Evolutionary conservation across 2,113 vertebrate genomes (phyloP), one percentile per base, ranked within the genome.

Genomic region (Otocyon megalotis): DNA sequence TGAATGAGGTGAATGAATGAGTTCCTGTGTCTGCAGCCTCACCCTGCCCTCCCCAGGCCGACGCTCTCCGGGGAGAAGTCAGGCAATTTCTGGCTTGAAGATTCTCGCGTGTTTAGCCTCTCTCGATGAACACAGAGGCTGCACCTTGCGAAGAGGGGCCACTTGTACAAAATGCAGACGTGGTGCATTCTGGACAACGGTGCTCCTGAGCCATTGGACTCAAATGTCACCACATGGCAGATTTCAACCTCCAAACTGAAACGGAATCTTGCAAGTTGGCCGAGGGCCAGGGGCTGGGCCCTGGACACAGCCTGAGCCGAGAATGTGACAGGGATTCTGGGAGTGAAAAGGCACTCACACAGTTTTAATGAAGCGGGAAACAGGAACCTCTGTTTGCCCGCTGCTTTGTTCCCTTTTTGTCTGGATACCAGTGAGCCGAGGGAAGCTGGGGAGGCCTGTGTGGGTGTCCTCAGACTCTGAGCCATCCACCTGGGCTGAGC

Each of bases 21-120:
- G 12, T 30, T 48, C 87, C 84, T n/a, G 62, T 48, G 69, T 95
- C 88, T 72, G 53, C 17, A 1, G 4, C 37, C 28, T 8, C 50
- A 7, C 50, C 85, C 87, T 90, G 92, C 86, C 83, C 76, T 97
- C 89, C 16, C 54, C 22, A 6, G 58, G 43, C 95, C n/a, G 93
- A 95, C 48, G 50, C 71, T 88, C 58, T 37, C 16, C 28, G 84
- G 81, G 81, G 28, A 72, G 83, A 77, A 76, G 3, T 62, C n/a
- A 1, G 85, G 37, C n/a, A 0, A 0, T 32, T 56, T 67, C 86
- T 14, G 32, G 35, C 62, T 63, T 43, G 82, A 63, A 88, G 88
- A 43, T 50, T 54, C 58, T 58, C 15, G 2, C 80, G 10, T 24
- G 1, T 24, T 67, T 62, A 22, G 88, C 48, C 1, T 10, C 50